A percentile compares a stretch with the other conserved stretches of the same genome.
phyloP scores from a whole-genome alignment of 2,113 vertebrate species.

The Brachyhypopomus gauderio region DNA sequence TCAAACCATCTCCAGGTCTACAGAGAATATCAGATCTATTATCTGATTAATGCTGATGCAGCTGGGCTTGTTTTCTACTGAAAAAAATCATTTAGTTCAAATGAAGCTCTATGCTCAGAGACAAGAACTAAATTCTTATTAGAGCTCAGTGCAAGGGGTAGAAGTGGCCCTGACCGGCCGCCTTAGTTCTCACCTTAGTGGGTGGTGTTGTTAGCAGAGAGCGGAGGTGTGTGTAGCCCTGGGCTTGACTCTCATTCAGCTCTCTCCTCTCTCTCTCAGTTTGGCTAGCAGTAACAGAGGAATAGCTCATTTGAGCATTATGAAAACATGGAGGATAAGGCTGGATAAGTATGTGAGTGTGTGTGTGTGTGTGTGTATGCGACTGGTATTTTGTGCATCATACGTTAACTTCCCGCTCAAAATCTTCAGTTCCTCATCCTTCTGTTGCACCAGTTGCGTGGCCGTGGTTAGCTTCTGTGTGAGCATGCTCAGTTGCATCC shows the following conservation, averaged over 20 bases:
- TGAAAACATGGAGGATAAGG: neutral
- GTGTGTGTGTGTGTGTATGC: neutral
- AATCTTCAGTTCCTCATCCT: conserved; percentile 67
- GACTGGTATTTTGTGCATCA: neutral
- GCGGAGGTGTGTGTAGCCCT: conserved; percentile 4
- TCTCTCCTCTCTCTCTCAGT: conserved; percentile 35
- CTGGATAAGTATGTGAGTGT: neutral
- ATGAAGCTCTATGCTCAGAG: neutral
- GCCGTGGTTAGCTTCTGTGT: conserved; percentile 60
- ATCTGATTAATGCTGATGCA: too few relatives aligned
- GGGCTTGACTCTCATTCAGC: neutral
- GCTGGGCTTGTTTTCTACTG: neutral
- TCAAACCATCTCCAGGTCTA: neutral
- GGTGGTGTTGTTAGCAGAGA: neutral
- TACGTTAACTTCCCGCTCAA: conserved; percentile 72
- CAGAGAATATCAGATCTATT: too few relatives aligned
- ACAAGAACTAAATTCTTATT: neutral
- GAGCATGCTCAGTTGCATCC: conserved; percentile 66
- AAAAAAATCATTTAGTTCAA: neutral
- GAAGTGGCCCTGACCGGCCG: neutral
- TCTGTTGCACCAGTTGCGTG: conserved; percentile 67
- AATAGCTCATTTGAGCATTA: neutral
- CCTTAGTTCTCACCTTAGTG: conserved; percentile 29
- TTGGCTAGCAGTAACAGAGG: conserved; percentile 57
- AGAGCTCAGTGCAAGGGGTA: neutral